Base-by-base conservation (phyloP, 2,888 invertebrate genomes). In the Agriopis aurantiaria region DNA sequence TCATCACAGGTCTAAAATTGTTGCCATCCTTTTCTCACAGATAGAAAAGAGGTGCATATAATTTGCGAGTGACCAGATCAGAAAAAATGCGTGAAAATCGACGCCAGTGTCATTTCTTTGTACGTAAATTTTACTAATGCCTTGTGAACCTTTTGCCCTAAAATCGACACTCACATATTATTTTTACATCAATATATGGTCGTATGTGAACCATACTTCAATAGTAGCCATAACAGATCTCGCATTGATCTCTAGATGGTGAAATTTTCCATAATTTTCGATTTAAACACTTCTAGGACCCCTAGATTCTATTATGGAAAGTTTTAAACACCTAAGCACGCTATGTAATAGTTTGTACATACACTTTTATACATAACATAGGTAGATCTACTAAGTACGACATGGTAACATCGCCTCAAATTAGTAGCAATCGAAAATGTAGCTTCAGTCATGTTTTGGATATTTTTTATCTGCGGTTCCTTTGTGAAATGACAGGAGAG, bases 271-370 rank as follows among this genome's bases (percentile, higher is more conserved):
- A 65, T 69, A 59, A 52, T 57, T 62, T 46, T 23, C 45, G 23
- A 46, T 7, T 12, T n/a, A 46, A 60, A 55, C 23, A 57, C 49
- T 65, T 49, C 51, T 55, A 53, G 45, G 45, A 14, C 33, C 45
- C 49, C 14, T 52, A 61, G 43, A n/a, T 23, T 33, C n/a, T 43
- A 17, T 64, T 67, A 70, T 77, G 68, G 64, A 73, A 59, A 70
- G 40, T 72, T 75, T 65, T 59, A 64, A 68, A 79, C 75, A 65
- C 67, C 66, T 69, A 48, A 60, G 67, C 75, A 74, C 74, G 72
- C 79, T 83, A 80, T 78, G 63, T 78, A 77, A 77, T 83, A 81
- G 82, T 75, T 82, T 86, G 86, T 86, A 85, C 77, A 86, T 86
- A 85, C 78, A 83, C 80, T 81, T 82, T 83, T 81, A 81, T 83